Evolutionary conservation across 2,797 vertebrate species (phyloP).

Genomic region (Rhabdophis nuchalis): DNA sequence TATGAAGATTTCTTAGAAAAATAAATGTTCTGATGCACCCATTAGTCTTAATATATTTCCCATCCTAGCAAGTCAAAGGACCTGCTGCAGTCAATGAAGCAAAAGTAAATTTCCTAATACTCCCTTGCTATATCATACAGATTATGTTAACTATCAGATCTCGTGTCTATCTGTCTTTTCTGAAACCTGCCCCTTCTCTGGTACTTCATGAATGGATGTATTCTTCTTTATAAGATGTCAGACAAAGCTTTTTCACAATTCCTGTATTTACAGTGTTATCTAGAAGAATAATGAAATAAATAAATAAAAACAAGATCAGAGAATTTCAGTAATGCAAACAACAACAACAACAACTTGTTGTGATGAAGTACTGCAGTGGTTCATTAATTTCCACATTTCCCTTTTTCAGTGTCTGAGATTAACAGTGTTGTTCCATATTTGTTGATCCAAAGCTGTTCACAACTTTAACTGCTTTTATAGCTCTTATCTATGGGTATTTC

Average conservation of each 20-base stretch:
- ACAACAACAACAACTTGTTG: not conserved
- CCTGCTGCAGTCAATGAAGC: not conserved
- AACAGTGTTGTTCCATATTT: not conserved
- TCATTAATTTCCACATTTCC: not conserved
- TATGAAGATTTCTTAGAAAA: not conserved
- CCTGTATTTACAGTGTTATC: not conserved
- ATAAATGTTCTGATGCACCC: not conserved
- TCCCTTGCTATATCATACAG: not conserved
- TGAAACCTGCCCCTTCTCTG: not conserved
- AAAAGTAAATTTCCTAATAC: not conserved
- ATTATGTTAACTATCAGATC: not conserved
- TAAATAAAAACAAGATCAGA: not conserved
- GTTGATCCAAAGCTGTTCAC: not conserved
- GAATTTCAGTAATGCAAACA: not conserved
- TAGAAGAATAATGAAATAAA: not conserved
- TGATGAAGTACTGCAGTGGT: not conserved
- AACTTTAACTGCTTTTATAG: not conserved
- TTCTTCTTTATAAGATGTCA: not conserved
- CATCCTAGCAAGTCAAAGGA: not conserved
- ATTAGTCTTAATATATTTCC: not conserved
- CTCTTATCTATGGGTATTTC: not conserved
- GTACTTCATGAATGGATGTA: not conserved
- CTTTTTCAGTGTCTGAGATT: not conserved
- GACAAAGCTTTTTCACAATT: not conserved
- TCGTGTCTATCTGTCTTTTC: not conserved